phyloP scores from a whole-genome alignment of 2,888 invertebrate genomes.

The Pecten maximus region DNA sequence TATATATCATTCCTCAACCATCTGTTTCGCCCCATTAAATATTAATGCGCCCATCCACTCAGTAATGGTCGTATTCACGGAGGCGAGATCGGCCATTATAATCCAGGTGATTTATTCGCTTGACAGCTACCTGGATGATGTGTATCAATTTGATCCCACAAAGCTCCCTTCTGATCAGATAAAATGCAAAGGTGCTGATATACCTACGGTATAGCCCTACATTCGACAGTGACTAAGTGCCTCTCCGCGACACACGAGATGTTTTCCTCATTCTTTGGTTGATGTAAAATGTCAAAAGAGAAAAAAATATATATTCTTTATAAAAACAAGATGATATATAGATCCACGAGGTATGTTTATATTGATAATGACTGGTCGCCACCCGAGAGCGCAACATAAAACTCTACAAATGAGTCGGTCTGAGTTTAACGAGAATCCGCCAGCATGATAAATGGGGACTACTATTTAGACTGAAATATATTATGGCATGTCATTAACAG shows the following conservation, averaged over 20 bases:
- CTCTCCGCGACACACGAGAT: neutral
- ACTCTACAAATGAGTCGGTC: slow-evolving; percentile 31
- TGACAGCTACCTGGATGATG: slow-evolving; percentile 40
- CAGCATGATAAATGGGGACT: neutral
- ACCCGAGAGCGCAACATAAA: slow-evolving; percentile 33
- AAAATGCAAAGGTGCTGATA: slow-evolving; percentile 35
- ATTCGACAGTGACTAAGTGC: slow-evolving; percentile 1
- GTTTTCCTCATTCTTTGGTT: slow-evolving; percentile 11
- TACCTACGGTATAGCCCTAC: neutral
- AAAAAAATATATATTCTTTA: neutral
- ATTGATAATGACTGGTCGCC: slow-evolving; percentile 14
- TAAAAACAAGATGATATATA: slow-evolving; percentile 32
- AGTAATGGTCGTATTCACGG: slow-evolving; percentile 36
- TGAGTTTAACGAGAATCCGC: slow-evolving; percentile 22
- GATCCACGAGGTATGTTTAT: neutral
- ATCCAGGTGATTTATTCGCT: slow-evolving; percentile 37
- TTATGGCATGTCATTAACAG: slow-evolving; percentile 23
- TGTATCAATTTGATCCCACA: slow-evolving; percentile 40
- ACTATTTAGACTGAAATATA: slow-evolving; percentile 26
- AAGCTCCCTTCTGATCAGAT: slow-evolving; percentile 34
- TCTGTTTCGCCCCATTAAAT: slow-evolving; percentile 41
- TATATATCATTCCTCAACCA: slow-evolving; percentile 41
- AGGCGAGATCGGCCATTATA: slow-evolving; percentile 40
- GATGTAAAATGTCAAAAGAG: slow-evolving; percentile 23
- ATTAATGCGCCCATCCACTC: slow-evolving; percentile 38